Evolutionary conservation across 2,797 vertebrate genomes (phyloP).

Genomic region (Karalla daura): DNA sequence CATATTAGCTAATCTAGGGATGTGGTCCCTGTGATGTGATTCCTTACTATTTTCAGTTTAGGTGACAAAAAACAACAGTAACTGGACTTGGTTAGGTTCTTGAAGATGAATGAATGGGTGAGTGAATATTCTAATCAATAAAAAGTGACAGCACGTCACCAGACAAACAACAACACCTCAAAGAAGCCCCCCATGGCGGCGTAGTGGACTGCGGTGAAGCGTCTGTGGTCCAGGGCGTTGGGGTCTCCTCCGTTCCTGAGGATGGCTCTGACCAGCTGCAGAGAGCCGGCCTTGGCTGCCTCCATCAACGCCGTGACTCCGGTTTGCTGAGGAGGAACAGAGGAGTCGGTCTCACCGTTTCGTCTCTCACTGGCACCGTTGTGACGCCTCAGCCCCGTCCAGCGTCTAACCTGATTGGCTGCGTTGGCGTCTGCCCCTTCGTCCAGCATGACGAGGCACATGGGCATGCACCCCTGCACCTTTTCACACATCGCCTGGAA

Average conservation of each 20-base stretch:
- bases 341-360: background rate
- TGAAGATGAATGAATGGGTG: too few species aligned
- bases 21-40: too few species aligned
- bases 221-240: slow-evolving; percentile 83
- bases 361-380: too few species aligned
- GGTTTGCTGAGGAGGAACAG: slow-evolving; percentile 79
- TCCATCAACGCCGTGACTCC: slow-evolving; percentile 92
- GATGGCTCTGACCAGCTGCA: slow-evolving; percentile 85
- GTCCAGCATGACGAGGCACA: slow-evolving; percentile 88
- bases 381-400: background rate
- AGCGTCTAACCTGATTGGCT: slow-evolving; percentile 74
- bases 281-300: slow-evolving; percentile 83
- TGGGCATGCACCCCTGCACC: slow-evolving; percentile 80
- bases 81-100: too few species aligned
- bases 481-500: slow-evolving; percentile 90
- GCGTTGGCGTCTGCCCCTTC: slow-evolving; percentile 89
- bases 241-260: slow-evolving; percentile 87
- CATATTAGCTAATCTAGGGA: too few species aligned
- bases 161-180: slow-evolving; percentile 84
- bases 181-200: slow-evolving; percentile 92
- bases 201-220: slow-evolving; percentile 88
- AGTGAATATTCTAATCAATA: background rate
- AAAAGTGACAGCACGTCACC: background rate
- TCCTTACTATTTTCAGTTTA: background rate
- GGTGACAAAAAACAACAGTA: too few species aligned